phyloP scores from a whole-genome alignment of 1,140 invertebrate species.

The Aplysia californica region DNA sequence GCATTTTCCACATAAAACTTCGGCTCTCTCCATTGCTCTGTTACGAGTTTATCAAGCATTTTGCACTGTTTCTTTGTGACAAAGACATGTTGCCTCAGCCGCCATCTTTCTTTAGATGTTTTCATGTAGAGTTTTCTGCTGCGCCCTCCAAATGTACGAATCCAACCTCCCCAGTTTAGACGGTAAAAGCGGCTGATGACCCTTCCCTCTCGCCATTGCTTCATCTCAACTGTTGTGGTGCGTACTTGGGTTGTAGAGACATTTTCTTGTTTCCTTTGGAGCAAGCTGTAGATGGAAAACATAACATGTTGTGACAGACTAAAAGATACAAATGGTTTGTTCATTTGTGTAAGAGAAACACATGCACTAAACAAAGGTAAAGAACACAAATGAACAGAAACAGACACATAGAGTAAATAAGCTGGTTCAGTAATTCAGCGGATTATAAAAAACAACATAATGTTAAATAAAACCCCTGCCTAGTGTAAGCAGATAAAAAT shows the following conservation, averaged over 20 bases:
- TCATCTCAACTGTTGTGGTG: not conserved
- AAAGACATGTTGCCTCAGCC: slow-evolving; percentile 1
- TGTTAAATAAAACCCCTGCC: too few species aligned
- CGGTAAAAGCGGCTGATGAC: slow-evolving; percentile 14
- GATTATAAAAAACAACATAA: too few species aligned
- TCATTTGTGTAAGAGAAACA: not conserved
- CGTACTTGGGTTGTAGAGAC: not conserved
- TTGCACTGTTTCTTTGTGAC: not conserved
- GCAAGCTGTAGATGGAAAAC: not conserved
- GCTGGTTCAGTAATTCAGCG: too few species aligned
- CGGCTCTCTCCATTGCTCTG: slow-evolving; percentile 2
- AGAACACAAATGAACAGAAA: not conserved
- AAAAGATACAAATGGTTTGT: not conserved
- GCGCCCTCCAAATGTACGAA: not conserved
- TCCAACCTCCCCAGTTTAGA: slow-evolving; percentile 25
- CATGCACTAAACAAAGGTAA: not conserved
- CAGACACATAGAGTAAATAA: not conserved
- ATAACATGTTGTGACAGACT: not conserved
- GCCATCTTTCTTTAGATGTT: not conserved
- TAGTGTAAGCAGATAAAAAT: too few species aligned
- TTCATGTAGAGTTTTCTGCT: not conserved
- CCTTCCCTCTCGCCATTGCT: slow-evolving; percentile 14
- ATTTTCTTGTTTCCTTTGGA: not conserved
- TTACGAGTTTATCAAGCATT: not conserved
- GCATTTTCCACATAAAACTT: slow-evolving; percentile 7